Evolutionary conservation across 2,888 invertebrate genomes (phyloP), one percentile per base, ranked within the genome.

Genomic region (Calameuta idolon): DNA sequence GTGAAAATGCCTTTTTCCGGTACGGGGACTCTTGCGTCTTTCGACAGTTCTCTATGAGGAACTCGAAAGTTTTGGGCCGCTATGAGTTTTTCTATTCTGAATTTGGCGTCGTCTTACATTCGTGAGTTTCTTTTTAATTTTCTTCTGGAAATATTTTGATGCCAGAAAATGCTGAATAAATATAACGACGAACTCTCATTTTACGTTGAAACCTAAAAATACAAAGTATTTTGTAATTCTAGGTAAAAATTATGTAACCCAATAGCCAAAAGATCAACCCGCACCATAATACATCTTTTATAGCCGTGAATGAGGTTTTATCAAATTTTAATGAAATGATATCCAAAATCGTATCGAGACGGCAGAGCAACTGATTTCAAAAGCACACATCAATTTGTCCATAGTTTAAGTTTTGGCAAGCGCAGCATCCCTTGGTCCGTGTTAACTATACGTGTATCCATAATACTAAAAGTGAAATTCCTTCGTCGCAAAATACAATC

Each of bases 251-350:
- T 1, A 23, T 9, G 55, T 9, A 55, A 55, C 9, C 55, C 9
- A 23, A 9, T 55, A 15, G 55, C 23, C 2, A 55, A 55, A 55
- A 23, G 2, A 9, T 55, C 15, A 2, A 55, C 23, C 23, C 55
- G 23, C 23, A 1, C 9, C 55, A 55, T 15, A 15, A 55, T 23
- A 23, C 23, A 23, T 23, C 9, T 55, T 9, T 55, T 55, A 55
- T 9, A 55, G 55, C 2, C 23, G 55, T 55, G 23, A 55, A 9
- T 5, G 55, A 23, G 9, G 1, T 9, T 55, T 23, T 2, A 82
- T 81, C 80, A 80, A 77, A 81, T 81, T 85, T 83, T 84, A 84
- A 85, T 85, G 85, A 82, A 83, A 83, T 81, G 81, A 82, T 83
- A 84, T 84, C 82, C 74, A 76, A 81, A 80, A 80, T 84, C 74